Evolutionary conservation across 2,113 vertebrate species (phyloP), one percentile per base, ranked within the genome.

Genomic region (Leptosomus discolor): DNA sequence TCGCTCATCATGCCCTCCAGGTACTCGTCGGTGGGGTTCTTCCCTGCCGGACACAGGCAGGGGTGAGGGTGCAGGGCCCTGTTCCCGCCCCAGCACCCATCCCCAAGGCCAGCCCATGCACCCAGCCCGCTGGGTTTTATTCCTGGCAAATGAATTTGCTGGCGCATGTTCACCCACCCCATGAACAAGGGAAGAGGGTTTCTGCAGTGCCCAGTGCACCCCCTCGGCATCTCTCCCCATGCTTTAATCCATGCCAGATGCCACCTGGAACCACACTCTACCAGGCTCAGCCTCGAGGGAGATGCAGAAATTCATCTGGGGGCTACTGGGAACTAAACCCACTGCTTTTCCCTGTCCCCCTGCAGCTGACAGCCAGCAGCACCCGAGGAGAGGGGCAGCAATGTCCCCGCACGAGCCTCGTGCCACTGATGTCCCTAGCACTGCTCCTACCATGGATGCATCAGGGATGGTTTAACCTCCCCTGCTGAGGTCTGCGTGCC

Each of bases 1-100:
- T 99, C 99, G 0, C 98, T 99, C 99, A 99, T 99, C 99, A 99
- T 99, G 24, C 98, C 99, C 95, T 99, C 99, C 95, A 99, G 97
- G 97, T 99, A 99, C 86, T 99, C 99, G 1, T 99, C 99, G 0
- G 99, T 99, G 26, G 99, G 99, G 98, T 99, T 99, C 98, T 99
- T 99, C 81, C 99, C 99, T 99, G 98, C 12, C 12, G 30, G 93
- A 43, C 51, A 75, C 65, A 74, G 71, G 34, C 23, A 29, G n/a
- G 19, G 27, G 15, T 27, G 48, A 93, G 68, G 60, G 56, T 60
- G 19, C 24, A 15, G 17, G 43, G 15, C 37, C 27, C 37, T 29
- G 15, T 11, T 20, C 13, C 7, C 14, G 4, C 19, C 21, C 9
- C 13, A 9, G 43, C 74, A 37, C 45, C 39, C 46, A 3, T 13